Percentiles rank a stretch among this genome's conserved stretches.
Conservation (phyloP, 1,140 invertebrate species). For the Drosophila nebulosa region DNA sequence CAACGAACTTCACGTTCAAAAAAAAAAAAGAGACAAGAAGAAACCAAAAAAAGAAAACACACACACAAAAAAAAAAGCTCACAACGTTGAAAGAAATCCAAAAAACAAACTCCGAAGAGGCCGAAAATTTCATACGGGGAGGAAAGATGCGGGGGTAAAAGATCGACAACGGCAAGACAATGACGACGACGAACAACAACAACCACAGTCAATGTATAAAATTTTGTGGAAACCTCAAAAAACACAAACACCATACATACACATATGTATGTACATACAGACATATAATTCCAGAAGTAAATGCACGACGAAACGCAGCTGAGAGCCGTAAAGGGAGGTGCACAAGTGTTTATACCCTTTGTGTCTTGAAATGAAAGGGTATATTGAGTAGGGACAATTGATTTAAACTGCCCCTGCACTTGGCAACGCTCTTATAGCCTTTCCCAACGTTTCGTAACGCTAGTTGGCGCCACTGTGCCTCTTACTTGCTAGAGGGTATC, state of each 20-base stretch:
- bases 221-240: constrained; percentile 62
- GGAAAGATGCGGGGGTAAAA: constrained; percentile 23
- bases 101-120: constrained; percentile 39
- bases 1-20: constrained; percentile 51
- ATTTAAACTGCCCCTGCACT: too few relatives aligned
- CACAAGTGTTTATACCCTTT: not conserved
- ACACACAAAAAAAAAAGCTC: constrained; percentile 64
- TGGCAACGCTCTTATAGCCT: too few relatives aligned
- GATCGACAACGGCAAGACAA: not conserved
- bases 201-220: constrained; percentile 56
- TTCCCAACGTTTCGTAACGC: not conserved
- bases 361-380: not conserved
- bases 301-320: too few relatives aligned
- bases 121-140: constrained; percentile 31
- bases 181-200: constrained; percentile 42
- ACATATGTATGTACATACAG: not conserved
- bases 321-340: not conserved
- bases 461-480: not conserved
- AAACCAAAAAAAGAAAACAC: constrained; percentile 18
- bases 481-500: not conserved
- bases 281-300: constrained; percentile 28
- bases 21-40: not conserved
- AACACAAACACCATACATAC: not conserved
- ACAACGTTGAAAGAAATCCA: constrained; percentile 56
- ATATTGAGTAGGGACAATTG: not conserved